Conservation (phyloP, 2,888 invertebrate genomes). For the Trichopoda pennipes region DNA sequence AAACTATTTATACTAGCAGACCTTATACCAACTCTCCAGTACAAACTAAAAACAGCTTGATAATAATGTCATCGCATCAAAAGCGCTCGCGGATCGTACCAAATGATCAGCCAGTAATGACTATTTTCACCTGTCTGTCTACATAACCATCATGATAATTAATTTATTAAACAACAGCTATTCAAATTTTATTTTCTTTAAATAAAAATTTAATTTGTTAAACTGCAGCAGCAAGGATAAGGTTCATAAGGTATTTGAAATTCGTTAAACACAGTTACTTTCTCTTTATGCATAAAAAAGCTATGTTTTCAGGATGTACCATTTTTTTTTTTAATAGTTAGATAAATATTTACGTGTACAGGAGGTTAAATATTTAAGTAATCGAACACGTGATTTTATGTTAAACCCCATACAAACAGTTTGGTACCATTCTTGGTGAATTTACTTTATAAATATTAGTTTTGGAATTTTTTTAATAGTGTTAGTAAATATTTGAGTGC, state of each 20-base stretch:
- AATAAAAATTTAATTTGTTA: neutral
- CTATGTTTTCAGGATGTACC: neutral
- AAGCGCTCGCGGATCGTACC: too few relatives aligned
- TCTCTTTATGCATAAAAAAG: neutral
- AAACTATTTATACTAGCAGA: too few relatives aligned
- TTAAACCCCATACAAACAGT: conserved; percentile 48
- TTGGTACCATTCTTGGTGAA: conserved; percentile 25
- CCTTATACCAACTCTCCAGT: too few relatives aligned
- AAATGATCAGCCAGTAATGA: too few relatives aligned
- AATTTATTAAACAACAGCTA: neutral
- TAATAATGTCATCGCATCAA: too few relatives aligned
- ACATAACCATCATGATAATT: too few relatives aligned
- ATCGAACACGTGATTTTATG: conserved; percentile 59
- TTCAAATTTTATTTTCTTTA: neutral
- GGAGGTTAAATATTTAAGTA: conserved; percentile 56
- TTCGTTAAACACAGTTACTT: neutral
- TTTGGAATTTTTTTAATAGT: conserved; percentile 21
- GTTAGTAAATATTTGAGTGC: conserved; percentile 31
- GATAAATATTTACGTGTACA: conserved; percentile 52
- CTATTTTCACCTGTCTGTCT: too few relatives aligned
- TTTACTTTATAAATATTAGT: conserved; percentile 46
- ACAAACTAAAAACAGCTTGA: too few relatives aligned
- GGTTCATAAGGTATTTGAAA: neutral
- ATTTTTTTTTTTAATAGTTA: conserved; percentile 7
- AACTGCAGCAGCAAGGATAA: neutral